phyloP scores from a whole-genome alignment of 2,888 invertebrate genomes.

The Nymphalis urticae region DNA sequence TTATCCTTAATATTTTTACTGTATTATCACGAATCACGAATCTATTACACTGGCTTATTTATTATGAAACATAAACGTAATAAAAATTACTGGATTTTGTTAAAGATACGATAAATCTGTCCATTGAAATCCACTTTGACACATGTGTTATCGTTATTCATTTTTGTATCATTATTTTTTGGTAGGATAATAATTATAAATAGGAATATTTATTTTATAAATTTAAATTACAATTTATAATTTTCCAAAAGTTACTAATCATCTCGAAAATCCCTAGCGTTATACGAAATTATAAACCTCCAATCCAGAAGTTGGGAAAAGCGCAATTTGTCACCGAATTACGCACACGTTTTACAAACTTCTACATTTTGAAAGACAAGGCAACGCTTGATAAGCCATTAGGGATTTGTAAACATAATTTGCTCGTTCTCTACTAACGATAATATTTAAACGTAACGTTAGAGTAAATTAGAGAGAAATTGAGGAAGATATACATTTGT shows the following conservation, averaged over 20 bases:
- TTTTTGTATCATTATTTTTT: no score
- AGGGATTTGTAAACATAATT: constrained; percentile 48
- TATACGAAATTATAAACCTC: constrained; percentile 35
- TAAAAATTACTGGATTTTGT: no score
- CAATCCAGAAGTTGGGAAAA: constrained; percentile 27
- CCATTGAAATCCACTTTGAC: no score
- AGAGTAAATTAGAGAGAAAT: constrained; percentile 6
- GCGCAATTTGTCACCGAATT: constrained; percentile 40
- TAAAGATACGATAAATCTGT: no score
- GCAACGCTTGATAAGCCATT: constrained; percentile 48
- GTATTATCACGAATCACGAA: no score
- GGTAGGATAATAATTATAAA: no score
- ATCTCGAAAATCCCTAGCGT: constrained; percentile 33
- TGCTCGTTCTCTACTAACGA: constrained; percentile 29
- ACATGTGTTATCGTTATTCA: no score
- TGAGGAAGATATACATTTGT: neutral
- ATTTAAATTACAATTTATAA: no score
- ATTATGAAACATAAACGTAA: no score
- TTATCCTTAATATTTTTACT: no score
- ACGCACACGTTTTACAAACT: constrained; percentile 34
- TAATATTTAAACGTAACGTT: constrained; percentile 10
- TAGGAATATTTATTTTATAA: no score
- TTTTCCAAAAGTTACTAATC: constrained; percentile 19
- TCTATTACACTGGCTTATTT: no score
- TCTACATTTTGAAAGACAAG: constrained; percentile 40